phyloP scores from a whole-genome alignment of 2,113 vertebrate genomes.

The Phodopus roborovskii region DNA sequence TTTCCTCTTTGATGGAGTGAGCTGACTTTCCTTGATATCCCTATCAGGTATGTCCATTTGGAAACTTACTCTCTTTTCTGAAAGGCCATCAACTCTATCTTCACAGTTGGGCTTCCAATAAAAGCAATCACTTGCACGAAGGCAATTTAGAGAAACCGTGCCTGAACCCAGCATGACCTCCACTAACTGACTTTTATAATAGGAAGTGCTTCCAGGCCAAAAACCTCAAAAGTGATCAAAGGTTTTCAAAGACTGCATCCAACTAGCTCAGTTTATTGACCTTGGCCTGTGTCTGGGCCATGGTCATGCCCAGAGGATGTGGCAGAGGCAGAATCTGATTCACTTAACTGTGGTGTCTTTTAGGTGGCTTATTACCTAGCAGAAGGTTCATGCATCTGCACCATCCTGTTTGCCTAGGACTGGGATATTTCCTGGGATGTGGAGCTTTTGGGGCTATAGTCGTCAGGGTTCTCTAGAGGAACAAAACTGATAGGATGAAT shows the following conservation, averaged over 20 bases:
- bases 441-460: background rate
- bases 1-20: background rate
- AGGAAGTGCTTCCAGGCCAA: conserved; percentile 65
- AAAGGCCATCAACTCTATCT: conserved; percentile 54
- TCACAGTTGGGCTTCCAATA: conserved; percentile 56
- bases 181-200: conserved; percentile 69
- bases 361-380: background rate
- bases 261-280: conserved; percentile 53
- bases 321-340: conserved; percentile 22
- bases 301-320: conserved; percentile 47
- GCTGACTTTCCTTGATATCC: conserved; percentile 23
- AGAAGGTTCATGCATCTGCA: background rate
- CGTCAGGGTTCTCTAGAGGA: background rate
- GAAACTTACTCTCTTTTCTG: conserved; percentile 42
- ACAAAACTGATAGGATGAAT: background rate
- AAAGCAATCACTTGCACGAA: conserved; percentile 55
- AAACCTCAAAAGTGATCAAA: conserved; percentile 74
- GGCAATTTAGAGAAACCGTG: conserved; percentile 59
- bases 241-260: conserved; percentile 68
- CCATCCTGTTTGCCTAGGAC: background rate
- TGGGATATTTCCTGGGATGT: background rate
- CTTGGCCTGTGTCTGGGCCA: conserved; percentile 43
- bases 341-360: conserved; percentile 45
- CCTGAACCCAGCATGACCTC: conserved; percentile 53
- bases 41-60: background rate